These are phyloP conservation scores for Neelides folsomi DNA, from an alignment of 2,888 invertebrate species.

Conservation along the genomic window DNA sequence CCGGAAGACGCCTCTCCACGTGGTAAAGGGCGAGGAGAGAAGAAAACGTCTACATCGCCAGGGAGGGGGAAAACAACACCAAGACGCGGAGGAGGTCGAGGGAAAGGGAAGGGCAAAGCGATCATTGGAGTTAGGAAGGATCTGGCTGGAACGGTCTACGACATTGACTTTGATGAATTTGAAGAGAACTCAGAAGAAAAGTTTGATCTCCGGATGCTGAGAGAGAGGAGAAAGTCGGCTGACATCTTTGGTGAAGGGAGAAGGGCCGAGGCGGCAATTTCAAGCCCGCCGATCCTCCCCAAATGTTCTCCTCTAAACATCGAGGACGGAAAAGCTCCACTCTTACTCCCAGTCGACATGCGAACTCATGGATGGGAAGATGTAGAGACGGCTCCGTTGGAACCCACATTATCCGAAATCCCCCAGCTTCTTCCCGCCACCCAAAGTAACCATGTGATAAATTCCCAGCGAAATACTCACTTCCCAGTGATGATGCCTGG, in stretches of 20 bases:
- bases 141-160: slow-evolving; percentile 60
- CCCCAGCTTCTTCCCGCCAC: not conserved
- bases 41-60: slow-evolving; percentile 17
- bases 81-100: slow-evolving; percentile 43
- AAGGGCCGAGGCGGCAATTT: slow-evolving; percentile 16
- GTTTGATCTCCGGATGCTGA: slow-evolving; percentile 28
- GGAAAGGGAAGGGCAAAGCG: slow-evolving; percentile 39
- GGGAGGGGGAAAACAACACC: slow-evolving; percentile 37
- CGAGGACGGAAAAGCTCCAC: slow-evolving; percentile 37
- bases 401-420: not conserved
- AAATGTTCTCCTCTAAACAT: slow-evolving; percentile 13
- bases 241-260: slow-evolving; percentile 17
- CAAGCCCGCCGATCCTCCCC: slow-evolving; percentile 16
- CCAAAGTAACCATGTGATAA: not conserved
- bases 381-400: slow-evolving; percentile 35
- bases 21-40: slow-evolving; percentile 21
- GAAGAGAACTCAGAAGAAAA: slow-evolving; percentile 47
- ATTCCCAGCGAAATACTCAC: not conserved
- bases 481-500: slow-evolving; percentile 5
- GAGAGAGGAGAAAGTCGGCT: slow-evolving; percentile 30
- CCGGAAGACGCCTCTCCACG: slow-evolving; percentile 16
- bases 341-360: slow-evolving; percentile 82
- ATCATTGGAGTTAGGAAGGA: slow-evolving; percentile 30
- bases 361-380: slow-evolving; percentile 62
- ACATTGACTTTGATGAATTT: slow-evolving; percentile 69